These are phyloP conservation scores for Myotis yumanensis DNA, from an alignment of 2,113 vertebrate genomes.

Conservation along the genomic window DNA sequence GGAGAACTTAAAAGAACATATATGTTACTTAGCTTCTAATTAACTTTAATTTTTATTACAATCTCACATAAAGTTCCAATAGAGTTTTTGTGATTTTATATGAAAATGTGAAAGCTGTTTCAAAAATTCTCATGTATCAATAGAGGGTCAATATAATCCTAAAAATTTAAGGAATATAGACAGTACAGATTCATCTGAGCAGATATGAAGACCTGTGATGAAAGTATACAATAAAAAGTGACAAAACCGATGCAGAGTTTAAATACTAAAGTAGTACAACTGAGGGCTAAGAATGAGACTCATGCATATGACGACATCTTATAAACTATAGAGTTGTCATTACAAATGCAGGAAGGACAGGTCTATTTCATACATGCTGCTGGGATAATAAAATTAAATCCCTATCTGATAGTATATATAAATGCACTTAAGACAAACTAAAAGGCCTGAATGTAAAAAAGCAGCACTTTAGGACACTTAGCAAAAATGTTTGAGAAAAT, in stretches of 20 bases:
- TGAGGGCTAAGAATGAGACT: not conserved
- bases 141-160: not conserved
- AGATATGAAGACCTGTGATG: not conserved
- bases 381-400: not conserved
- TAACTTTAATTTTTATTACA: constrained; percentile 32
- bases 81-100: not conserved
- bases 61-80: not conserved
- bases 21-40: not conserved
- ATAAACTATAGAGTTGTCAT: not conserved
- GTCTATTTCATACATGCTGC: not conserved
- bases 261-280: not conserved
- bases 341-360: not conserved
- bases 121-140: not conserved
- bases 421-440: not conserved
- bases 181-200: not conserved
- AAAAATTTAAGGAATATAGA: not conserved
- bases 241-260: not conserved
- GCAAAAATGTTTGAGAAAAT: not conserved
- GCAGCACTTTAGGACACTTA: not conserved
- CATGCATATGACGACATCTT: not conserved
- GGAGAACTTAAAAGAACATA: not conserved
- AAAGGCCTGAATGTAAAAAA: constrained; percentile 1
- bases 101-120: not conserved
- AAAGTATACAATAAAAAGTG: not conserved
- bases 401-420: not conserved